Evolutionary conservation across 2,888 invertebrate species (phyloP), one percentile per base, ranked within the genome.

Genomic region (Magallana nippona): DNA sequence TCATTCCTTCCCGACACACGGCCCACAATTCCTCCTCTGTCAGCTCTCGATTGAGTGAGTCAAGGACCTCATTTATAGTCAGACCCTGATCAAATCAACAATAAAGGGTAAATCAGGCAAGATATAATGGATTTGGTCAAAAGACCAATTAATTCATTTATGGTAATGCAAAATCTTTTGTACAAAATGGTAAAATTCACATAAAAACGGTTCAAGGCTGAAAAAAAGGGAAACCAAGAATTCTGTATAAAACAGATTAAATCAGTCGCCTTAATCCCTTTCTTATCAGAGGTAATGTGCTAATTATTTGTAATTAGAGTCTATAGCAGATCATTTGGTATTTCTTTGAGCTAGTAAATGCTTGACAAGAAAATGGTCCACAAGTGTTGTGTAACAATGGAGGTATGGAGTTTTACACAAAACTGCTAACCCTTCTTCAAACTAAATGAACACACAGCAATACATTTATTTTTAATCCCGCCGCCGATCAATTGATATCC

Each of bases 1-100:
- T 86, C 17, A 91, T 89, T 27, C 92, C 89, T 85, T 93, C 93
- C 83, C 90, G 87, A 87, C 93, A 93, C 78, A 94, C 84, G 79
- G 93, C 91, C 93, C 93, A 93, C 81, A 94, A 87, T 87, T 93
- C 93, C 63, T 88, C 87, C 85, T 93, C 93, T 32, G 89, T 88
- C 13, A 94, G 86, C 58, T 85, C 86, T 83, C 91, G 88, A 22
- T 92, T 89, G 27, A 93, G 87, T 8, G 87, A 86, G 17, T 90
- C 90, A 19, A 93, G 82, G 1, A 93, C 88, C 77, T 91, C 92
- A 78, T 86, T 83, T 22, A 93, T 88, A 56, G 90, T 90, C 82
- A 92, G 85, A 11, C 91, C 90, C 91, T 92, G 87, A 15, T 22
- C 11, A 71, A 71, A 27, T 71, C 22, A 71, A 71, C 32, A 19